Base-by-base conservation (phyloP, 2,113 vertebrate genomes). In the Nothoprocta pentlandii region DNA sequence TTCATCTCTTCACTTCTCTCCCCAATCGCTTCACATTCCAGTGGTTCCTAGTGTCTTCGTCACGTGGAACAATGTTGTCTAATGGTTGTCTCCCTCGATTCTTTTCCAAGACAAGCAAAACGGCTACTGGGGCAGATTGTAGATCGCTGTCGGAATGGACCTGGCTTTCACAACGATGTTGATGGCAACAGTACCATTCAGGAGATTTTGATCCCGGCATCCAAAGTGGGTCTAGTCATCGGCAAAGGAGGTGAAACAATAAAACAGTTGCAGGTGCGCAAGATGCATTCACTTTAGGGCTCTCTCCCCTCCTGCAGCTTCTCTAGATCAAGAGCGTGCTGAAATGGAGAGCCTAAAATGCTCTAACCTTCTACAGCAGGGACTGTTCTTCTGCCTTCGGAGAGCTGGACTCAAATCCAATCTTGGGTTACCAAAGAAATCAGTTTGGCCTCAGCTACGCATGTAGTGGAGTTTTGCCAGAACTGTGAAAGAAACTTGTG, bases 191-290 rank as follows among this genome's bases (percentile, higher is more conserved):
- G 98, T 91, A 98, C 99, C 1, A 94, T 99, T 96, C 99, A 99
- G 84, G 99, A 99, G 98, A 98, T 99, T 92, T 98, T 99, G 26
- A 99, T 99, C 96, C 99, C 99, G 0, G 99, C 99, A 47, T 99
- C 99, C 80, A 99, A 99, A 99, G 99, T 99, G 62, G 99, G 99
- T 51, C 98, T 99, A 94, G 99, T 99, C 97, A 99, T 99, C 59
- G 99, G 99, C 97, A 99, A 99, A 97, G 99, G 99, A 94, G 99
- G 99, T 69, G 99, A 99, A 95, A 99, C 99, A 79, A 99, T 99
- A 95, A 99, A 99, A 96, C 99, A 99, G 91, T 95, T 99, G 94
- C 99, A 99, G 99, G 99, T 99, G 92, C 58, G 80, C 89, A 83
- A 61, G 74, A 79, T 87, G 61, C 67, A 75, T 84, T 94, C 67